These are phyloP conservation scores for Rhizomys pruinosus DNA, from an alignment of 2,113 vertebrate genomes.

Conservation along the genomic window DNA sequence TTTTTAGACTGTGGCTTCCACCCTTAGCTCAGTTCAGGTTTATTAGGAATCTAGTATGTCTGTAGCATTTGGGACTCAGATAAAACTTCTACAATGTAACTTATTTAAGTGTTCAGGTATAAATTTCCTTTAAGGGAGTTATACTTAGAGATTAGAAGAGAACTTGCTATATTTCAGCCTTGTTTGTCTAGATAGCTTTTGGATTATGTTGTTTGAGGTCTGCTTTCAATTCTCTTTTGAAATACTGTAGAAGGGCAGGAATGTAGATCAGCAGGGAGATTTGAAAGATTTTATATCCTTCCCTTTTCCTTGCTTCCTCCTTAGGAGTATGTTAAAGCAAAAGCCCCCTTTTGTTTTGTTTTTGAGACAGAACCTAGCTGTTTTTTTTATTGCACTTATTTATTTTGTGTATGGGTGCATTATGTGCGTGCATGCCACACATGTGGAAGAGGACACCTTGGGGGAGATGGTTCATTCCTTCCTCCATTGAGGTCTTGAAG, in stretches of 20 bases:
- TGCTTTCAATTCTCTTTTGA: slow-evolving; percentile 47
- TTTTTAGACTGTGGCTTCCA: too few relatives aligned
- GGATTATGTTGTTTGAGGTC: slow-evolving; percentile 21
- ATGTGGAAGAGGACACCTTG: not conserved
- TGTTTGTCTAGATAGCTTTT: slow-evolving; percentile 3
- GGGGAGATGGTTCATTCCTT: not conserved
- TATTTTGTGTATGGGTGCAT: not conserved
- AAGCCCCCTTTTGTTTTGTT: not conserved
- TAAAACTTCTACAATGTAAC: not conserved
- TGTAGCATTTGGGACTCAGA: not conserved
- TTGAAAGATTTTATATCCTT: not conserved
- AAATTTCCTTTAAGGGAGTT: slow-evolving; percentile 19
- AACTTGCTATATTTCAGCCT: not conserved
- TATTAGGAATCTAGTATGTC: not conserved
- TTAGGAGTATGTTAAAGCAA: not conserved
- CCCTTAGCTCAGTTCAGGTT: not conserved
- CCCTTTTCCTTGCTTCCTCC: not conserved
- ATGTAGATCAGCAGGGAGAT: not conserved
- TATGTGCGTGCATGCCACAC: not conserved
- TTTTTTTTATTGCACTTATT: not conserved
- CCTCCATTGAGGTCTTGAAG: not conserved
- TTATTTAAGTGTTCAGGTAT: slow-evolving; percentile 19
- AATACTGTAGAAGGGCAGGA: not conserved
- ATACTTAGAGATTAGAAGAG: not conserved
- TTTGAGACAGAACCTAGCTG: not conserved